Conservation (phyloP, 2,113 vertebrate genomes). For the Dipodomys ordii region DNA sequence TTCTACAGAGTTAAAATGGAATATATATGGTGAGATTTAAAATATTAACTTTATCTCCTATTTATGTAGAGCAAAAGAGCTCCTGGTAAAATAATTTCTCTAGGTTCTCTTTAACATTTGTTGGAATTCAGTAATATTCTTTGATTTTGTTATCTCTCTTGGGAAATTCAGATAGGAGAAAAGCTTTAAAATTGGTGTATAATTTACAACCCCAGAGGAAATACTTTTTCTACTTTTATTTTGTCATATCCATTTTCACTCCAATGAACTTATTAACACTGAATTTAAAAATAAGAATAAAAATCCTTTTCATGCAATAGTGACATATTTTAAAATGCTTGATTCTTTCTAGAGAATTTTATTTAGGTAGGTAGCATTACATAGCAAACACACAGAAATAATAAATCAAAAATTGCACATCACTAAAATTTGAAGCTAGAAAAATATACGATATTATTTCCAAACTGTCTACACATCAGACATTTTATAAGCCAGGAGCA, state of each 20-base stretch:
- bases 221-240: constrained; percentile 28
- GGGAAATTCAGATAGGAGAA: constrained; percentile 7
- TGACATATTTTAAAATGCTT: constrained; percentile 53
- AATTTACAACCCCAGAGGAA: constrained; percentile 9
- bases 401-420: constrained; percentile 56
- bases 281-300: constrained; percentile 53
- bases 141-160: background rate
- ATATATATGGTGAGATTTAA: constrained; percentile 54
- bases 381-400: constrained; percentile 62
- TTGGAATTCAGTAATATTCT: constrained; percentile 34
- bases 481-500: background rate
- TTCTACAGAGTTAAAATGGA: constrained; percentile 59
- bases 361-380: background rate
- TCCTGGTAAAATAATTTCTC: constrained; percentile 5
- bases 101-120: background rate
- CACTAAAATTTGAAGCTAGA: constrained; percentile 60
- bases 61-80: constrained; percentile 22
- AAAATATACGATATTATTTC: constrained; percentile 62
- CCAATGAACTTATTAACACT: constrained; percentile 13
- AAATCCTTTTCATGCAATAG: background rate
- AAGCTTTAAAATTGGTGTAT: constrained; percentile 19
- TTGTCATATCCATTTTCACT: constrained; percentile 40
- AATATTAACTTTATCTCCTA: background rate
- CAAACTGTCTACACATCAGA: constrained; percentile 22
- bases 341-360: constrained; percentile 58